A percentile compares a stretch with the other conserved stretches of the same genome.
phyloP scores from a whole-genome alignment of 1,140 invertebrate species.

The Rhagoletis pomonella region DNA sequence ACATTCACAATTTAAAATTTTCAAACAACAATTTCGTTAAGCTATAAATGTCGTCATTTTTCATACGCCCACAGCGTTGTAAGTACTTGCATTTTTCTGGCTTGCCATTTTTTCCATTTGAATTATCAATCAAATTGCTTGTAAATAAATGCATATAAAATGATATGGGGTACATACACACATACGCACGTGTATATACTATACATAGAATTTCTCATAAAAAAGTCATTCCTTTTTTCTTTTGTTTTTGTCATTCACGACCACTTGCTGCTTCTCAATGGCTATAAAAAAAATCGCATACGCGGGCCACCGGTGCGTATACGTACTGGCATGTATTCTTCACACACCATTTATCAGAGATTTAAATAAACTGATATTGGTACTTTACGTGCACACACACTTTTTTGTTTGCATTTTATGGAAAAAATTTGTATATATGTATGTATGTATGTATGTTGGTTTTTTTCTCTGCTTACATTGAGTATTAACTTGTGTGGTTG shows the following conservation, averaged over 20 bases:
- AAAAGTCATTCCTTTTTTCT: background rate
- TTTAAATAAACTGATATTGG: background rate
- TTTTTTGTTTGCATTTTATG: background rate
- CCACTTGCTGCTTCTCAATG: background rate
- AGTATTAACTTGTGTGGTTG: too few species aligned
- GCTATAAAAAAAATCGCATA: background rate
- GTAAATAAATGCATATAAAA: background rate
- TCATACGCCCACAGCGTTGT: background rate
- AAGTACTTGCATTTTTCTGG: background rate
- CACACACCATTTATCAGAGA: constrained; percentile 13
- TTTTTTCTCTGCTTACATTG: too few species aligned
- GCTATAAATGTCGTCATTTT: background rate
- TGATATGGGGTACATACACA: background rate
- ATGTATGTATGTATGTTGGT: too few species aligned
- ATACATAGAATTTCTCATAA: background rate
- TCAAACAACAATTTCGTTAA: too few species aligned
- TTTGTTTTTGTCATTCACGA: constrained; percentile 5
- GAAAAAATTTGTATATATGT: too few species aligned
- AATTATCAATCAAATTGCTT: constrained; percentile 28
- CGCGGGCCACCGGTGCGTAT: background rate
- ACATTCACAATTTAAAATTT: too few species aligned
- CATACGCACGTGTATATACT: background rate
- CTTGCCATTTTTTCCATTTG: background rate
- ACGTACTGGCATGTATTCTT: background rate
- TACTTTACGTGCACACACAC: background rate